Percentiles rank a stretch among this genome's conserved stretches.
These are phyloP conservation scores for Morelia viridis DNA, from an alignment of 2,797 vertebrate species.

Conservation along the genomic window DNA sequence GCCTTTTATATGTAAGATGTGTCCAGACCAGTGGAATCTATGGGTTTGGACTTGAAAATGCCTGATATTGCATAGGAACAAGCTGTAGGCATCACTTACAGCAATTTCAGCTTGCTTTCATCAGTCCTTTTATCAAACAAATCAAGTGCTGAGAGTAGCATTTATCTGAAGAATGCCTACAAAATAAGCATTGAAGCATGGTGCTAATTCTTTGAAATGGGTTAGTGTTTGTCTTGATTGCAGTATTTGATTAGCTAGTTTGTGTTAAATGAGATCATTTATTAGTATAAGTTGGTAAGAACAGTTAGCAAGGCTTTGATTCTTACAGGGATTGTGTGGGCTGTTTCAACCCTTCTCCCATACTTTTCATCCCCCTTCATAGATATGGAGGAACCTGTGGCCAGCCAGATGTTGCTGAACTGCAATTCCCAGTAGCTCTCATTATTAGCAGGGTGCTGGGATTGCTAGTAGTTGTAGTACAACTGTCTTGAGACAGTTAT, in stretches of 20 bases:
- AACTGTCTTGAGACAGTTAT: not conserved
- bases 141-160: not conserved
- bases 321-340: not conserved
- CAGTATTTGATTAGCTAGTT: not conserved
- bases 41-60: not conserved
- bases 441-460: not conserved
- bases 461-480: not conserved
- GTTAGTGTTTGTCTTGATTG: not conserved
- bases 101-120: not conserved
- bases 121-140: not conserved
- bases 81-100: not conserved
- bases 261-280: not conserved
- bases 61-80: not conserved
- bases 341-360: not conserved
- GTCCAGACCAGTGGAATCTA: not conserved
- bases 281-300: not conserved
- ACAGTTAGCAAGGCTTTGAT: not conserved
- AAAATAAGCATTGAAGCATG: not conserved
- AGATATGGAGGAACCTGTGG: not conserved
- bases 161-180: not conserved
- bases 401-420: not conserved
- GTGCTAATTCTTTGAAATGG: not conserved
- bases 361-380: not conserved
- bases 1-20: not conserved
- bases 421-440: not conserved